Conservation (phyloP, 2,113 vertebrate genomes). For the Pseudois nayaur region DNA sequence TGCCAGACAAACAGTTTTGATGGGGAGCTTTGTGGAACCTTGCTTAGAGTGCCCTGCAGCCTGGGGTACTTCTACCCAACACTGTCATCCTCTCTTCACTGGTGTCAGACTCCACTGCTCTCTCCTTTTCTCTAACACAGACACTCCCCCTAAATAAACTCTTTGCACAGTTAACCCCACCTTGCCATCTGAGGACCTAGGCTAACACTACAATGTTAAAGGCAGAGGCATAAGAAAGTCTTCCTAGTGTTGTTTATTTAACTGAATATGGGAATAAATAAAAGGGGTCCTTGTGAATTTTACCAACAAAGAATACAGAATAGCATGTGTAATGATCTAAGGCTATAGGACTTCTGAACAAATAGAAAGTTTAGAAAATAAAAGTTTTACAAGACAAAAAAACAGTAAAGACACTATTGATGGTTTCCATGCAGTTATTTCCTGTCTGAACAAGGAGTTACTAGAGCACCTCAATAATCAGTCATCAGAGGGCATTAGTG, state of each 20-base stretch:
- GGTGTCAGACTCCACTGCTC: background rate
- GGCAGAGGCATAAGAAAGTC: background rate
- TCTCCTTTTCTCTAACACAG: background rate
- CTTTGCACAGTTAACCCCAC: background rate
- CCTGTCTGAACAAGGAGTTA: slow-evolving; percentile 15
- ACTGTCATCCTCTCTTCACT: background rate
- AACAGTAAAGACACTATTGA: background rate
- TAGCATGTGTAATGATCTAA: background rate
- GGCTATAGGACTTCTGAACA: background rate
- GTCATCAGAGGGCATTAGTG: background rate
- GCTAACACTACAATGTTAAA: background rate
- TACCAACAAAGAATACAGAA: background rate
- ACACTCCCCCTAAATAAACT: background rate
- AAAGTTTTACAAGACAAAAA: slow-evolving; percentile 14
- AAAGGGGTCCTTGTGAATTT: background rate
- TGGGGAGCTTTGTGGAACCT: background rate
- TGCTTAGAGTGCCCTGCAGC: background rate
- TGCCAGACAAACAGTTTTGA: background rate
- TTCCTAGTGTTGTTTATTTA: background rate
- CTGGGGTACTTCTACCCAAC: background rate
- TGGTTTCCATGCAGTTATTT: background rate
- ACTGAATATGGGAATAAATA: background rate
- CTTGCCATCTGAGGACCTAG: background rate
- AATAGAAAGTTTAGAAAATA: background rate
- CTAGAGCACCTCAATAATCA: slow-evolving; percentile 1